Percentiles rank a stretch among this genome's conserved stretches.
These are phyloP conservation scores for Neopelma chrysocephalum DNA, from an alignment of 2,797 vertebrate species.

Conservation along the genomic window DNA sequence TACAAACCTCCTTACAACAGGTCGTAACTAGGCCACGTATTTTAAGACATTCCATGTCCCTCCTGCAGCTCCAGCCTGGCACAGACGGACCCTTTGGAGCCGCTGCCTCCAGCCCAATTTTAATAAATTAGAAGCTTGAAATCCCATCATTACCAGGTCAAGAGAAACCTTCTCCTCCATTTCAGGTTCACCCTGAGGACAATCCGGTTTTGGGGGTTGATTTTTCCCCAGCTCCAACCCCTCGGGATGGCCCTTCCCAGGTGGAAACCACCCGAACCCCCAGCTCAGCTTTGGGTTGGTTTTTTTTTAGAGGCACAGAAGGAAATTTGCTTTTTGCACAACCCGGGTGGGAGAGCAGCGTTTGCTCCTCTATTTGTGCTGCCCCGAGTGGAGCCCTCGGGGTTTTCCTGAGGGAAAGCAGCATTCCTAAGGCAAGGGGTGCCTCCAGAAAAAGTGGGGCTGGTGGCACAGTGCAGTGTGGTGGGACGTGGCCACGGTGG, in stretches of 20 bases:
- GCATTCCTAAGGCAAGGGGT: not conserved
- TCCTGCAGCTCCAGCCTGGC: not conserved
- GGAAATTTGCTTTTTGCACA: not conserved
- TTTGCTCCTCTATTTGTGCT: not conserved
- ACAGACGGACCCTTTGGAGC: not conserved
- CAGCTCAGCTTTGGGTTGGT: not conserved
- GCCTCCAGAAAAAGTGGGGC: not conserved
- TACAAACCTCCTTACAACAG: not conserved
- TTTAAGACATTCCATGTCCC: not conserved
- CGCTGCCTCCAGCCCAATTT: not conserved
- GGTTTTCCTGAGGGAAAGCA: not conserved
- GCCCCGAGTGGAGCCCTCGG: rapidly evolving
- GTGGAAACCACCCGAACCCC: not conserved
- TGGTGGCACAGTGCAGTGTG: not conserved
- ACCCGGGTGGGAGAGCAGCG: not conserved
- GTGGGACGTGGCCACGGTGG: not conserved
- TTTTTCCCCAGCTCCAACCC: not conserved
- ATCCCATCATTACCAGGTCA: too few relatives aligned
- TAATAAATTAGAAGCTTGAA: not conserved
- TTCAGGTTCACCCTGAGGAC: not conserved
- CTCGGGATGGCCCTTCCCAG: not conserved
- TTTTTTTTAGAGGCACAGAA: not conserved
- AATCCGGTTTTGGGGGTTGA: not conserved
- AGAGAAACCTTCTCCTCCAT: not conserved
- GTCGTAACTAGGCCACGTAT: not conserved